Evolutionary conservation across 2,797 vertebrate species (phyloP).

Genomic region (Etheostoma perlongum): DNA sequence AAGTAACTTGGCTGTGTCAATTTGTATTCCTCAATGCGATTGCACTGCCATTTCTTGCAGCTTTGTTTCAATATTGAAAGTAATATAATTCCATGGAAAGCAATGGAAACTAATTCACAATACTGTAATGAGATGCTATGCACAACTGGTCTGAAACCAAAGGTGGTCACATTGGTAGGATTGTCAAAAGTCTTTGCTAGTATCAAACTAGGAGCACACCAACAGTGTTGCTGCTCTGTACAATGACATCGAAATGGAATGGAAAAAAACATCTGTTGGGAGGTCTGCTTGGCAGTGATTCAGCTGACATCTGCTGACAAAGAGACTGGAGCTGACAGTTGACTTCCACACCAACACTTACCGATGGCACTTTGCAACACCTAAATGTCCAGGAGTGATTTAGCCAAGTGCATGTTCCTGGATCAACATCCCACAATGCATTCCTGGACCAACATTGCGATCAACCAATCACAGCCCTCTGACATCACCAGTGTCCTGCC

Average conservation of each 20-base stretch:
- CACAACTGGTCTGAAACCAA: not conserved
- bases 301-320: conserved; percentile 53
- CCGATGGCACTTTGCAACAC: conserved; percentile 49
- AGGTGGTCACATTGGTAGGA: not conserved
- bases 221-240: not conserved
- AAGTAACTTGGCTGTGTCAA: not conserved
- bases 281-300: conserved; percentile 46
- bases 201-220: not conserved
- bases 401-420: not conserved
- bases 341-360: conserved; percentile 47
- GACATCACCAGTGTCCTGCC: not conserved
- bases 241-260: conserved; percentile 21
- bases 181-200: not conserved
- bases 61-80: not conserved
- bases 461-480: not conserved
- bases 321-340: conserved; percentile 48
- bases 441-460: not conserved
- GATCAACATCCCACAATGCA: not conserved
- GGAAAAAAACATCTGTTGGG: conserved; percentile 35
- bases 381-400: conserved; percentile 29
- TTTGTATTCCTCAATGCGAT: conserved; percentile 1
- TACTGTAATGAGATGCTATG: not conserved
- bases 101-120: not conserved
- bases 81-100: not conserved
- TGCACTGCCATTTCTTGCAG: not conserved